These are phyloP conservation scores for Furcula furcula DNA, from an alignment of 2,888 invertebrate genomes.

Conservation along the genomic window DNA sequence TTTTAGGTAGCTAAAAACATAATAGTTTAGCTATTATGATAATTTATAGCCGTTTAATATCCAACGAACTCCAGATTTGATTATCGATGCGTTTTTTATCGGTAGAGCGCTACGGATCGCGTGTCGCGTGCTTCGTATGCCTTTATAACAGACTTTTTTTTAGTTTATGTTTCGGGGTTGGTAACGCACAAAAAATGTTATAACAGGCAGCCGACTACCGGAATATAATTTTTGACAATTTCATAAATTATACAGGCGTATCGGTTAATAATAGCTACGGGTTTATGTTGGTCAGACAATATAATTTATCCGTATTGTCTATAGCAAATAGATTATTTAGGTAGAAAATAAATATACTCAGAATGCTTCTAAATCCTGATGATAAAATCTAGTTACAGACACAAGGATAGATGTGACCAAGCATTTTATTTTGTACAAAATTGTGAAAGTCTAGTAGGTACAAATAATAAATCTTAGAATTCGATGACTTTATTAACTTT, in stretches of 20 bases:
- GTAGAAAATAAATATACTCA: no score
- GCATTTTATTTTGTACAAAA: no score
- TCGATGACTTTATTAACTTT: no score
- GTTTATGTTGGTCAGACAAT: slow-evolving; percentile 28
- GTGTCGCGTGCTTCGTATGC: slow-evolving; percentile 75
- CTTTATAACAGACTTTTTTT: no score
- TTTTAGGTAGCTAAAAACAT: slow-evolving; percentile 47
- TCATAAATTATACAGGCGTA: slow-evolving; percentile 74
- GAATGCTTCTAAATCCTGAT: no score
- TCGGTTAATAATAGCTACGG: slow-evolving; percentile 65
- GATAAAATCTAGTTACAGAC: no score
- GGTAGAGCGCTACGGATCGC: slow-evolving; percentile 58
- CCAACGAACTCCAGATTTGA: slow-evolving; percentile 67
- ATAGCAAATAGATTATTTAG: no score
- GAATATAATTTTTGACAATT: slow-evolving; percentile 80
- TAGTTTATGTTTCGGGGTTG: slow-evolving; percentile 57
- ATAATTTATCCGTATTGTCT: no score
- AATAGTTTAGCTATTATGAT: slow-evolving; percentile 75
- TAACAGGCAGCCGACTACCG: slow-evolving; percentile 77
- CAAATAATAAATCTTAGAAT: no score
- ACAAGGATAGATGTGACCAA: no score
- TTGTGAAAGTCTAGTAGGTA: no score
- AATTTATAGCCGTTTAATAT: slow-evolving; percentile 80
- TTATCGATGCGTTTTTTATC: slow-evolving; percentile 71
- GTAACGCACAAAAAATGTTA: slow-evolving; percentile 68